A percentile compares a stretch with the other conserved stretches of the same genome.
Evolutionary conservation across 2,113 vertebrate species (phyloP).

Genomic region (Sminthopsis crassicaudata): DNA sequence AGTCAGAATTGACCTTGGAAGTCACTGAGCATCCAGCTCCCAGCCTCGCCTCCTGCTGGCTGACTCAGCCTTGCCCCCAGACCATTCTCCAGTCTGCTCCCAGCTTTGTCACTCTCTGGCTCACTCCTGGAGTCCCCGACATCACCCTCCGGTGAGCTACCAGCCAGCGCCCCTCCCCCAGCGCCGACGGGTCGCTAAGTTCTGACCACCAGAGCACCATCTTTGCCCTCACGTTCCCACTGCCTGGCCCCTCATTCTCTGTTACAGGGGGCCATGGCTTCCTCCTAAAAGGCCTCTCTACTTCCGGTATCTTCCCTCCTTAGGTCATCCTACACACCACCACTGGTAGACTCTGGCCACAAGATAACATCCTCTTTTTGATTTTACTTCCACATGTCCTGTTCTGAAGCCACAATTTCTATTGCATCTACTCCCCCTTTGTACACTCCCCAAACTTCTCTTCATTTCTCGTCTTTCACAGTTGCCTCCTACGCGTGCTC

Average conservation of each 20-base stretch:
- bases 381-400: background rate
- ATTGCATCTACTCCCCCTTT: background rate
- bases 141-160: background rate
- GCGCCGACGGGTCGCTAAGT: background rate
- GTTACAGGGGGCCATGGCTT: background rate
- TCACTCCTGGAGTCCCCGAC: background rate
- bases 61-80: too few species aligned
- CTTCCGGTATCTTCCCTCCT: background rate
- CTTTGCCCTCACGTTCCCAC: background rate
- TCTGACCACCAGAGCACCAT: background rate
- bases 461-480: background rate
- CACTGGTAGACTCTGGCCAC: background rate
- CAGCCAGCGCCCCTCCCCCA: background rate
- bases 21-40: background rate
- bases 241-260: background rate
- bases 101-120: background rate
- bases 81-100: background rate
- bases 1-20: too few species aligned
- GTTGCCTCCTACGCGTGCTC: background rate
- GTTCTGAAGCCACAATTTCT: background rate
- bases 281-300: background rate
- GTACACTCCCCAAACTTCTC: background rate
- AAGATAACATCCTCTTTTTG: background rate
- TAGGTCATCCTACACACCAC: background rate
- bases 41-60: background rate